A percentile compares a stretch with the other conserved stretches of the same genome.
phyloP scores from a whole-genome alignment of 2,888 invertebrate genomes.

The Agonopterix arenella region DNA sequence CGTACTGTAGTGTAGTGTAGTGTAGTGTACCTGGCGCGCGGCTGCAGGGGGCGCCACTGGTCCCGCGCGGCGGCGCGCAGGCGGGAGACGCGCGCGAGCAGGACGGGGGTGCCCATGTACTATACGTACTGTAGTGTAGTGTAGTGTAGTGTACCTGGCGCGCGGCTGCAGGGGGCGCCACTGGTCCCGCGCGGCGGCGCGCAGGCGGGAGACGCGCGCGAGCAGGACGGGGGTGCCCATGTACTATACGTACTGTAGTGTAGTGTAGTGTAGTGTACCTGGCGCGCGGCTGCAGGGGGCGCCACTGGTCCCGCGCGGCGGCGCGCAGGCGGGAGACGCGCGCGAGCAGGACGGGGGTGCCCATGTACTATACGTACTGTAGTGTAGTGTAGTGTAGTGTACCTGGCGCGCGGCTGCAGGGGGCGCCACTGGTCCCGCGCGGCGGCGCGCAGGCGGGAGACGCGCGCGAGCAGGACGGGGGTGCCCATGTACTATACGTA shows the following conservation, averaged over 20 bases:
- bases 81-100: conserved; percentile 92
- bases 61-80: conserved; percentile 89
- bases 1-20: too few species aligned
- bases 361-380: conserved; percentile 36
- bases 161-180: background rate
- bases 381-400: conserved; percentile 88
- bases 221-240: conserved; percentile 9
- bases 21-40: too few species aligned
- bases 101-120: conserved; percentile 86
- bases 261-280: conserved; percentile 82
- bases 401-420: too few species aligned
- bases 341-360: conserved; percentile 95
- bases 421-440: conserved; percentile 89
- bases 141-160: too few species aligned
- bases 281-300: too few species aligned
- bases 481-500: conserved; percentile 88
- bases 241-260: conserved; percentile 63
- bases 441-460: conserved; percentile 87
- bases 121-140: conserved; percentile 82
- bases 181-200: background rate
- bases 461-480: conserved; percentile 93
- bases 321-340: conserved; percentile 90
- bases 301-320: conserved; percentile 91
- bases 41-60: conserved; percentile 79
- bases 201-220: background rate